These are phyloP conservation scores for Aulostomus chinensis DNA, from an alignment of 2,797 vertebrate species.

Conservation along the genomic window DNA sequence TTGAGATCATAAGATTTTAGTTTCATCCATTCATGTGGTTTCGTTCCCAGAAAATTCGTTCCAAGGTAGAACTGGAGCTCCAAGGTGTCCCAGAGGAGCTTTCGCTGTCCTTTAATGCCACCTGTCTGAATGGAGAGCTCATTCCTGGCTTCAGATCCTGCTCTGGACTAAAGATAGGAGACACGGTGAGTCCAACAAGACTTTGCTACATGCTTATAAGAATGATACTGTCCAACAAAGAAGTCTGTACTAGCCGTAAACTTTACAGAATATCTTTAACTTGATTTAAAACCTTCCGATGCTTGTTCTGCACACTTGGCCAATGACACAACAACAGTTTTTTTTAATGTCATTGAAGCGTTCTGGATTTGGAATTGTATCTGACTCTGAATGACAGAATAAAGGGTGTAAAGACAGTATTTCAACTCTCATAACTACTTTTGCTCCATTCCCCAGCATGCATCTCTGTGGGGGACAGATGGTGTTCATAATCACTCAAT, in stretches of 20 bases:
- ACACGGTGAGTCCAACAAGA: slow-evolving; percentile 85
- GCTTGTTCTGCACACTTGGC: too few relatives aligned
- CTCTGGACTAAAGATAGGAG: slow-evolving; percentile 94
- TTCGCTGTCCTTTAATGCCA: slow-evolving; percentile 93
- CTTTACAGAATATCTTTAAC: not conserved
- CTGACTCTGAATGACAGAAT: not conserved
- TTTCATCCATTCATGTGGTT: not conserved
- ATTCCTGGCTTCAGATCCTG: slow-evolving; percentile 94
- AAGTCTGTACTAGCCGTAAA: not conserved
- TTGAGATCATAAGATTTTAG: too few relatives aligned
- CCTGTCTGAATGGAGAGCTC: slow-evolving; percentile 90
- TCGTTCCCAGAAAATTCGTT: slow-evolving; percentile 91
- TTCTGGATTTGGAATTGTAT: not conserved
- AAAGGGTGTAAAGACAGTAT: not conserved
- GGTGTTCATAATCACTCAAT: not conserved
- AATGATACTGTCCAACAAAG: not conserved
- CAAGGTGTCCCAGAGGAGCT: slow-evolving; percentile 93
- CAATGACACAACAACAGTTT: too few relatives aligned
- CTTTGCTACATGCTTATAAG: not conserved
- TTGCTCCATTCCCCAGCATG: not conserved
- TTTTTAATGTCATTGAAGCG: too few relatives aligned
- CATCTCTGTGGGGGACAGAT: not conserved
- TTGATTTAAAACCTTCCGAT: too few relatives aligned
- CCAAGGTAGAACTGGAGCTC: slow-evolving; percentile 94
- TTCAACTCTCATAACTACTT: not conserved